These are phyloP conservation scores for Hylaeus anthracinus DNA, from an alignment of 1,140 invertebrate species.

Conservation along the genomic window DNA sequence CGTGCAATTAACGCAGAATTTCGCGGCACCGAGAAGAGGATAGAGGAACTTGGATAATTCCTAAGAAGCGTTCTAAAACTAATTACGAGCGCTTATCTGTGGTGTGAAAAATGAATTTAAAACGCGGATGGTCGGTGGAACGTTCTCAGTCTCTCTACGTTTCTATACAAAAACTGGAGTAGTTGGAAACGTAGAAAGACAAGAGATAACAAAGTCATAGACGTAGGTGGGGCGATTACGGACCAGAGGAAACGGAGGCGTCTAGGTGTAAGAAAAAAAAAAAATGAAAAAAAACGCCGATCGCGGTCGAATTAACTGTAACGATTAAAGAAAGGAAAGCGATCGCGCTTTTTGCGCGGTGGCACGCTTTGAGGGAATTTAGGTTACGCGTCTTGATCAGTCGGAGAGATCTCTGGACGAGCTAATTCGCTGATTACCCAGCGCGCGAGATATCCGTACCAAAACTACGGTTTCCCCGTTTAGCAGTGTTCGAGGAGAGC, in stretches of 20 bases:
- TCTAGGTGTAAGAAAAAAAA: background rate
- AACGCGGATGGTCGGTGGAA: no score
- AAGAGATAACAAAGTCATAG: background rate
- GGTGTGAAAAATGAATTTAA: no score
- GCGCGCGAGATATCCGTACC: background rate
- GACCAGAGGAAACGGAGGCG: background rate
- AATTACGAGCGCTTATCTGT: no score
- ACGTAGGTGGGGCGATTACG: background rate
- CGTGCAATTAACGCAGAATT: constrained; percentile 47
- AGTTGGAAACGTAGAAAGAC: background rate
- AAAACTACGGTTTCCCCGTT: constrained; percentile 1
- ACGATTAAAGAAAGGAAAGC: constrained; percentile 26
- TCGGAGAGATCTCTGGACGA: constrained; percentile 17
- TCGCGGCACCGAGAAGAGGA: background rate
- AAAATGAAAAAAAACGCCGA: background rate
- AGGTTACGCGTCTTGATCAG: constrained; percentile 20
- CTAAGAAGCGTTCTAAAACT: no score
- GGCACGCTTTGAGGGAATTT: background rate
- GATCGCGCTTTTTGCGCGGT: constrained; percentile 5
- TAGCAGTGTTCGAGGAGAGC: background rate
- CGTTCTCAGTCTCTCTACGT: no score
- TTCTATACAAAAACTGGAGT: no score
- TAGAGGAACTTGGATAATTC: background rate
- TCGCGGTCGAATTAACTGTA: constrained; percentile 21
- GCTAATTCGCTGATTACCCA: background rate